phyloP scores from a whole-genome alignment of 2,113 vertebrate species.

The Acanthisitta chloris region DNA sequence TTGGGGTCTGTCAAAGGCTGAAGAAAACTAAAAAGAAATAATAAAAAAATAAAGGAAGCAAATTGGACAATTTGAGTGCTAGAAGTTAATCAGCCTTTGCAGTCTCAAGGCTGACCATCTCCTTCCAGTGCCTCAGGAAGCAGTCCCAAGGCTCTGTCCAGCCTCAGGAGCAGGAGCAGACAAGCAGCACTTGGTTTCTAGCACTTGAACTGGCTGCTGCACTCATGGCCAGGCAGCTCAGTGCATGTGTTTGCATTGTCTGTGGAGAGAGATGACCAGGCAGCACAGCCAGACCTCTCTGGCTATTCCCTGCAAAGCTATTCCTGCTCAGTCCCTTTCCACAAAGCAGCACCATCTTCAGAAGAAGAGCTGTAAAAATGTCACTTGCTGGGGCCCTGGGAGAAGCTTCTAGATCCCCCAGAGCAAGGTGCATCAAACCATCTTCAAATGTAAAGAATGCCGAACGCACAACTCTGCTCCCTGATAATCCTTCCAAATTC shows the following conservation, averaged over 20 bases:
- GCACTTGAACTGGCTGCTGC: not conserved
- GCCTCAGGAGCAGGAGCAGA: not conserved
- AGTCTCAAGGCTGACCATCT: not conserved
- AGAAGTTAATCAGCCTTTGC: not conserved
- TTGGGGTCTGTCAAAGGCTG: not conserved
- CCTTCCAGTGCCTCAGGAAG: not conserved
- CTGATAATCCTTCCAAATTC: not conserved
- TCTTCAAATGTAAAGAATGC: not conserved
- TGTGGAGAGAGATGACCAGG: rapidly evolving
- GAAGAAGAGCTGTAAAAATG: not conserved
- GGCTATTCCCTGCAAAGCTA: not conserved
- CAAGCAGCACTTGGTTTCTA: not conserved
- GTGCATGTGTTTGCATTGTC: too few relatives aligned
- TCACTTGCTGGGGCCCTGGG: not conserved
- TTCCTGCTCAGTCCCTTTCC: not conserved
- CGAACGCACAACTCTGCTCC: not conserved
- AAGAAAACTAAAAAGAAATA: not conserved
- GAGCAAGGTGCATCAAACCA: not conserved
- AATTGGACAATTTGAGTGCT: not conserved
- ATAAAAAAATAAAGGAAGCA: not conserved
- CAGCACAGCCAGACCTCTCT: not conserved
- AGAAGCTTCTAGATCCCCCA: not conserved
- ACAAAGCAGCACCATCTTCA: not conserved
- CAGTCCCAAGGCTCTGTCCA: not conserved
- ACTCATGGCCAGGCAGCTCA: rapidly evolving